Evolutionary conservation across 2,888 invertebrate species (phyloP).

Genomic region (Creontiades dilutus): DNA sequence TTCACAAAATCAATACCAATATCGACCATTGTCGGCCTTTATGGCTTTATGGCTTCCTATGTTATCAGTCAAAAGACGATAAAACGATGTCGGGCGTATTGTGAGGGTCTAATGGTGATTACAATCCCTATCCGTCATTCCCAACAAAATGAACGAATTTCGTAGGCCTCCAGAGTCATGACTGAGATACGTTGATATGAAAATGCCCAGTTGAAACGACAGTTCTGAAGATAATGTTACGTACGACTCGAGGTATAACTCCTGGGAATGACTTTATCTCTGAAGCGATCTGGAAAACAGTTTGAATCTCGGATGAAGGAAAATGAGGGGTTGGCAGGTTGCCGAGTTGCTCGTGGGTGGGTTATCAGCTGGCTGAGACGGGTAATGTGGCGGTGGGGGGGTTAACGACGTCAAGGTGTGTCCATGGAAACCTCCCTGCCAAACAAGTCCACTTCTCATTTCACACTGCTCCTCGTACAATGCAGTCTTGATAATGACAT

Average conservation of each 20-base stretch:
- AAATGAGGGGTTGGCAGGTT: slow-evolving; percentile 27
- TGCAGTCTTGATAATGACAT: no score
- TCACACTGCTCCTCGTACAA: no score
- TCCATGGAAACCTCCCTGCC: slow-evolving; percentile 18
- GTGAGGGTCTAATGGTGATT: not conserved
- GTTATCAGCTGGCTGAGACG: not conserved
- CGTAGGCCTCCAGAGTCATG: no score
- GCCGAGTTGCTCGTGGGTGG: slow-evolving; percentile 10
- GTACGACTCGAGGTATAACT: not conserved
- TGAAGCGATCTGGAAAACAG: slow-evolving; percentile 18
- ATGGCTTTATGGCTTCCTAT: no score
- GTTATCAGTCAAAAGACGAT: no score
- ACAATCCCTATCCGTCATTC: not conserved
- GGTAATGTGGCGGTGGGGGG: not conserved
- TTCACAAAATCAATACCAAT: no score
- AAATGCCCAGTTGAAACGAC: not conserved
- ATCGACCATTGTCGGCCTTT: no score
- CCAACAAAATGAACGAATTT: not conserved
- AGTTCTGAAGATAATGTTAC: not conserved
- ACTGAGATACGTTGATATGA: not conserved
- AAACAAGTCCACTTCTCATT: slow-evolving; percentile 9
- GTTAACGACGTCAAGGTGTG: slow-evolving; percentile 40
- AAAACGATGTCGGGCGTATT: no score
- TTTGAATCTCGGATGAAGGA: slow-evolving; percentile 27
- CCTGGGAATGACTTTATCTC: slow-evolving; percentile 15